Conservation (phyloP, 1,140 invertebrate genomes). For the Zaprionus capensis region DNA sequence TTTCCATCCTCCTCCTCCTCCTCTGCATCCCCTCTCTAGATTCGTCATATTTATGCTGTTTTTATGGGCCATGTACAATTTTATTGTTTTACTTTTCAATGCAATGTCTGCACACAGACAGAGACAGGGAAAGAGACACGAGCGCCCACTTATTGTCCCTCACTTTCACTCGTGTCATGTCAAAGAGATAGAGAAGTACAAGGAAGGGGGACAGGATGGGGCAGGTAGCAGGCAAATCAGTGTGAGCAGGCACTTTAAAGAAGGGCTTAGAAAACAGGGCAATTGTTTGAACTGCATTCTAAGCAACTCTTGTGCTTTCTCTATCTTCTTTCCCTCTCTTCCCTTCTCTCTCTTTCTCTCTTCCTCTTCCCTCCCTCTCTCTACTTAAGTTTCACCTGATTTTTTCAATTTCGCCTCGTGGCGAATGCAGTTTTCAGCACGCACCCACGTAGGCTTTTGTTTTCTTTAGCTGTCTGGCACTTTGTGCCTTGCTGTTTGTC, state of each 20-base stretch:
- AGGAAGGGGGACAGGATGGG: too few relatives aligned
- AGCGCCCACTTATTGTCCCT: slow-evolving; percentile 2
- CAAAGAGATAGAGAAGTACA: neutral
- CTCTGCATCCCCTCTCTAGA: slow-evolving; percentile 1
- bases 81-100: slow-evolving; percentile 78
- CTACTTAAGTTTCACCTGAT: too few relatives aligned
- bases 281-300: neutral
- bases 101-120: slow-evolving; percentile 35
- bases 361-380: too few relatives aligned
- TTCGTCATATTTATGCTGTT: slow-evolving; percentile 74
- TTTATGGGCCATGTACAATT: slow-evolving; percentile 75
- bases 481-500: slow-evolving; percentile 10
- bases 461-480: neutral
- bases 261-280: neutral
- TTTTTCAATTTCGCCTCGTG: neutral
- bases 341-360: too few relatives aligned
- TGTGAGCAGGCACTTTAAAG: neutral
- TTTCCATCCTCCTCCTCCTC: neutral
- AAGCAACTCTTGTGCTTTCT: neutral
- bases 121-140: neutral
- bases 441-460: neutral
- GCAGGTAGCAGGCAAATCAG: slow-evolving; percentile 4
- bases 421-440: slow-evolving; percentile 4
- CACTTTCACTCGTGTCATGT: neutral
- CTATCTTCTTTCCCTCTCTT: neutral